phyloP scores from a whole-genome alignment of 1,140 invertebrate genomes.

The Solen grandis region DNA sequence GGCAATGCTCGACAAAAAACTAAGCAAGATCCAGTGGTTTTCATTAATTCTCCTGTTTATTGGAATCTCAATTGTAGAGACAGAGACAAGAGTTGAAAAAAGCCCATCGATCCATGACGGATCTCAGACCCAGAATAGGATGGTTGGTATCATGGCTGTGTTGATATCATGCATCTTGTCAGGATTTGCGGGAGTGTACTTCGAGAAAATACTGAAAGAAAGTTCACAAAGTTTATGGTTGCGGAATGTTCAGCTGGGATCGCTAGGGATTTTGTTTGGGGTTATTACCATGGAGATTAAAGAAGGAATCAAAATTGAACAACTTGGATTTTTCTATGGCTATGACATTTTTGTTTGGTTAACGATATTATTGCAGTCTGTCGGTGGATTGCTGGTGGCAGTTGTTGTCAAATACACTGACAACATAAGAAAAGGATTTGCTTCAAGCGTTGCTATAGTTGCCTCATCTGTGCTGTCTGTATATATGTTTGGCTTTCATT shows the following conservation, averaged over 20 bases:
- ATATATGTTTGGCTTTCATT: slow-evolving; percentile 94
- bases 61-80: slow-evolving; percentile 88
- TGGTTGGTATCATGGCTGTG: slow-evolving; percentile 93
- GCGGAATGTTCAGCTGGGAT: slow-evolving; percentile 84
- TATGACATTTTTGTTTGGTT: slow-evolving; percentile 81
- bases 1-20: slow-evolving; percentile 89
- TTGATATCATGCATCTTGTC: slow-evolving; percentile 95
- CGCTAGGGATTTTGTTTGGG: slow-evolving; percentile 81
- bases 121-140: slow-evolving; percentile 80
- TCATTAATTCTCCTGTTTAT: slow-evolving; percentile 91
- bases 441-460: slow-evolving; percentile 84
- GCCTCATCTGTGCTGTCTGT: slow-evolving; percentile 96
- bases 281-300: slow-evolving; percentile 81
- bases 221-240: slow-evolving; percentile 95
- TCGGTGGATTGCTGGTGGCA: slow-evolving; percentile 82
- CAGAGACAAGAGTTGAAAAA: slow-evolving; percentile 53
- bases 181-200: slow-evolving; percentile 99
- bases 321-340: slow-evolving; percentile 84
- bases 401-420: slow-evolving; percentile 84
- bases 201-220: slow-evolving; percentile 97
- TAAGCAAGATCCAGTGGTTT: slow-evolving; percentile 92
- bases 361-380: slow-evolving; percentile 79
- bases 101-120: too few species aligned
- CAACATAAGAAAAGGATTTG: slow-evolving; percentile 81
- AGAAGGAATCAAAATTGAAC: slow-evolving; percentile 80